A percentile compares a stretch with the other conserved stretches of the same genome.
These are phyloP conservation scores for Achatina immaculata DNA, from an alignment of 1,140 invertebrate genomes.

Conservation along the genomic window DNA sequence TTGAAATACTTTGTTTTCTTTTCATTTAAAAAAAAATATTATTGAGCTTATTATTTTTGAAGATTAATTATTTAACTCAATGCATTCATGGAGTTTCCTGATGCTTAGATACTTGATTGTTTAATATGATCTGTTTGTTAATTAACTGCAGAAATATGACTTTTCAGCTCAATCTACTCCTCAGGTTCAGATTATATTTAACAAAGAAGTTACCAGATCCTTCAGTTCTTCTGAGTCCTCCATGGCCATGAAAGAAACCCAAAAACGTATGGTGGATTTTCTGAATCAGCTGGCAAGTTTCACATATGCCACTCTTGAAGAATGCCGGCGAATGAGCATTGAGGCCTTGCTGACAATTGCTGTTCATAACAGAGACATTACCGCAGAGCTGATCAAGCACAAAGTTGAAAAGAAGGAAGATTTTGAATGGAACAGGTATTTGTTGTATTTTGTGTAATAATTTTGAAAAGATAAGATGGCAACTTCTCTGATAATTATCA, in stretches of 20 bases:
- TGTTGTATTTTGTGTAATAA: background rate
- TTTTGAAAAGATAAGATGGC: no score
- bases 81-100: no score
- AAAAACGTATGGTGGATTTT: conserved; percentile 57
- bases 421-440: conserved; percentile 71
- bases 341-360: conserved; percentile 89
- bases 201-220: conserved; percentile 62
- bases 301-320: conserved; percentile 57
- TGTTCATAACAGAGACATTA: conserved; percentile 87
- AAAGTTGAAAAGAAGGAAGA: conserved; percentile 62
- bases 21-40: no score
- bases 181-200: conserved; percentile 70
- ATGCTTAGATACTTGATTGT: no score
- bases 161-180: background rate
- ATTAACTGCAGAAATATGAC: no score
- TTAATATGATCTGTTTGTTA: no score
- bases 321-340: conserved; percentile 72
- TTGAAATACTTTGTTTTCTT: no score
- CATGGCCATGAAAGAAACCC: conserved; percentile 49
- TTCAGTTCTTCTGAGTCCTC: conserved; percentile 53
- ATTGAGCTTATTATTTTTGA: no score
- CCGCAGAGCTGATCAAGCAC: conserved; percentile 79
- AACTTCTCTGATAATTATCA: no score
- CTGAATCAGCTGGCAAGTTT: conserved; percentile 63
- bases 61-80: no score